Base-by-base conservation (phyloP, 2,888 invertebrate genomes). In the Heliconius cydno region DNA sequence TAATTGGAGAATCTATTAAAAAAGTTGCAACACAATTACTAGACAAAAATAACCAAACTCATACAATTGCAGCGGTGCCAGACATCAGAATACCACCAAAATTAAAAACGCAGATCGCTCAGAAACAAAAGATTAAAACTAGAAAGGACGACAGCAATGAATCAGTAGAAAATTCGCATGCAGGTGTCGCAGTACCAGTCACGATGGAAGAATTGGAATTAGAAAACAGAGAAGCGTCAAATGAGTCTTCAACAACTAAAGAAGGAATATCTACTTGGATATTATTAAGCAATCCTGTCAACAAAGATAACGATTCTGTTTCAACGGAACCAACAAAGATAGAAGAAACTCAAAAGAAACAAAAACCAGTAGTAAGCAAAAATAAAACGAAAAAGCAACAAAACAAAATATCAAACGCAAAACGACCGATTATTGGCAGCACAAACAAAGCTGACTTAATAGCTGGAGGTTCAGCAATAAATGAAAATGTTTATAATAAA, bases 261-360 rank as follows among this genome's bases (percentile, higher is more conserved):
- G 96, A 96, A 87, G 97, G 97, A 1, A 95, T 97, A 81, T 97
- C 97, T 0, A 97, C 97, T 0, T 97, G 97, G 97, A 96, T 97
- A 81, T 92, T 97, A 28, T 88, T 97, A 28, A 97, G 97, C 83
- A 94, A 91, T 82, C 92, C 95, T 1, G 84, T 89, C 4, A 90
- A 88, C 3, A 91, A 88, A 83, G 90, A 91, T 74, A 92, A 88
- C 78, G 82, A 85, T 12, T 85, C 89, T 41, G 85, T 86, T 60
- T 89, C 93, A n/a, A 94, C 94, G 2, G 94, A 94, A 83, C 88
- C 94, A 7, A 91, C 92, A 12, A 92, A 94, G 88, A 80, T 86
- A 52, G 90, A 94, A 46, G 92, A 92, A 74, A 85, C 84, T 30
- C 85, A 85, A 30, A 94, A 94, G 82, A 92, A 95, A 86, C 86